Conservation (phyloP, 2,797 vertebrate species). For the Ctenochaetus hawaiiensis region DNA sequence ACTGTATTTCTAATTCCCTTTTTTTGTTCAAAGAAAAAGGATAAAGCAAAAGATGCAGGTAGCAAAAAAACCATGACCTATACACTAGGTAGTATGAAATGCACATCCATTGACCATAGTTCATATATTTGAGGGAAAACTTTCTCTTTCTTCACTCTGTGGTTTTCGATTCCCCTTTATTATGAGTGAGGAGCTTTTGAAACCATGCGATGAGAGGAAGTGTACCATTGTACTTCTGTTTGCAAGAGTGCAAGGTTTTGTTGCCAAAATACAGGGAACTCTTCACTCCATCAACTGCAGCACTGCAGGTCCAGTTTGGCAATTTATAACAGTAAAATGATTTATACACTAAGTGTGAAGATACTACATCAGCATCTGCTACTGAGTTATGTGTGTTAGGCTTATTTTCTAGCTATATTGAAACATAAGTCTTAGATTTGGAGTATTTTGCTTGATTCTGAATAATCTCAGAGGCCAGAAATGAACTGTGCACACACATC, state of each 20-base stretch:
- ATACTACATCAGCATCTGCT: background rate
- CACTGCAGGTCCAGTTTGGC: conserved; percentile 7
- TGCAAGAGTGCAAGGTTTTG: conserved; percentile 64
- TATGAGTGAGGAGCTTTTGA: background rate
- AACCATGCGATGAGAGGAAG: conserved; percentile 58
- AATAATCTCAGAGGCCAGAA: conserved; percentile 16
- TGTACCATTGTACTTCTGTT: conserved; percentile 63
- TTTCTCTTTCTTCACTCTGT: conserved; percentile 9
- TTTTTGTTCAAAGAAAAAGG: conserved; percentile 5
- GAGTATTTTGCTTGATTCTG: background rate
- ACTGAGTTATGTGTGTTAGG: background rate
- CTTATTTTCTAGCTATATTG: background rate
- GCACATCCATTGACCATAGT: background rate
- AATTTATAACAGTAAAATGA: background rate
- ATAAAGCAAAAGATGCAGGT: background rate
- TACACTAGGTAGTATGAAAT: background rate
- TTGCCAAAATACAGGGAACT: conserved; percentile 72
- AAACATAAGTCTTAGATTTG: conserved; percentile 21
- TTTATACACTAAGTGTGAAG: background rate
- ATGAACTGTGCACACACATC: conserved; percentile 24
- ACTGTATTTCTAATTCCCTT: background rate
- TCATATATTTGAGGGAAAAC: background rate
- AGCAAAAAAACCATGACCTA: background rate
- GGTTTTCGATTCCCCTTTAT: conserved; percentile 56
- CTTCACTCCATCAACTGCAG: conserved; percentile 40